phyloP scores from a whole-genome alignment of 2,888 invertebrate genomes.

The Crioceris asparagi region DNA sequence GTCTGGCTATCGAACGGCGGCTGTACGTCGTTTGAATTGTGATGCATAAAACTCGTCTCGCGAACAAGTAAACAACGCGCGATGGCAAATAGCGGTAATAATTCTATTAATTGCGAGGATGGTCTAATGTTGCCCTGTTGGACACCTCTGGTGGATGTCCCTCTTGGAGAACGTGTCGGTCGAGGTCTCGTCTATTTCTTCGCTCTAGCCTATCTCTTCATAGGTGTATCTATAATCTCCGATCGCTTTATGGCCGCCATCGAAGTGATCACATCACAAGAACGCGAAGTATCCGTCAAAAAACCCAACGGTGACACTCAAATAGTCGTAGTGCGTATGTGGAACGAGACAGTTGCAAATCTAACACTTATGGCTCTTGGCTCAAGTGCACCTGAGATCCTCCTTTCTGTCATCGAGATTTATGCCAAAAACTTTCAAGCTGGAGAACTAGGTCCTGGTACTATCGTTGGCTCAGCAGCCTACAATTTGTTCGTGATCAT shows the following conservation, averaged over 20 bases:
- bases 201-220: slow-evolving; percentile 85
- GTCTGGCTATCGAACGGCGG: no score
- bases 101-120: slow-evolving; percentile 54
- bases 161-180: slow-evolving; percentile 64
- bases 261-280: slow-evolving; percentile 92
- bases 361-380: slow-evolving; percentile 97
- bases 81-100: slow-evolving; percentile 18
- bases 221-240: slow-evolving; percentile 97
- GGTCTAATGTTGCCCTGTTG: slow-evolving; percentile 86
- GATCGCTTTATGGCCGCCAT: slow-evolving; percentile 99
- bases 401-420: slow-evolving; percentile 95
- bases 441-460: slow-evolving; percentile 95
- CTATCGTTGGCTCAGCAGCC: slow-evolving; percentile 97
- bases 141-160: slow-evolving; percentile 70
- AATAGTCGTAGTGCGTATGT: slow-evolving; percentile 85
- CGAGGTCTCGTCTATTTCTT: slow-evolving; percentile 88
- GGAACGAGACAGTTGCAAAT: slow-evolving; percentile 99
- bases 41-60: no score
- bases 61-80: no score
- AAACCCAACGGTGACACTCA: slow-evolving; percentile 80
- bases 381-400: slow-evolving; percentile 96
- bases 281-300: slow-evolving; percentile 86
- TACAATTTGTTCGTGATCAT: slow-evolving; percentile 98
- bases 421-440: slow-evolving; percentile 91
- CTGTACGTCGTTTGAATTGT: no score